Percentiles rank a stretch among this genome's conserved stretches.
These are phyloP conservation scores for Opisthograptis luteolata DNA, from an alignment of 2,888 invertebrate species.

Conservation along the genomic window DNA sequence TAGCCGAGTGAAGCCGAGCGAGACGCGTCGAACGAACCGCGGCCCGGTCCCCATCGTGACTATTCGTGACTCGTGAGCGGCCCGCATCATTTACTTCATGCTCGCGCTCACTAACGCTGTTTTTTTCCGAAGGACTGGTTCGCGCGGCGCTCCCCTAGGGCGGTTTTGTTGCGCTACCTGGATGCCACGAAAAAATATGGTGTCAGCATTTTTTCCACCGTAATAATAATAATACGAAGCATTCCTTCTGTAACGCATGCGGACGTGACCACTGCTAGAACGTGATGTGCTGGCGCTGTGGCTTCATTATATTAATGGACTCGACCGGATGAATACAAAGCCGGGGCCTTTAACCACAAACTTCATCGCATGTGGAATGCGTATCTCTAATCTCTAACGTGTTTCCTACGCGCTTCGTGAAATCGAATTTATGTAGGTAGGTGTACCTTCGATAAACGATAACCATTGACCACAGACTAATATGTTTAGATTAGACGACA, in stretches of 20 bases:
- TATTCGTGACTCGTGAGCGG: no score
- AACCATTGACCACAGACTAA: no score
- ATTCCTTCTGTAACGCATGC: conserved; percentile 80
- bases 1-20: conserved; percentile 64
- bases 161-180: conserved; percentile 78
- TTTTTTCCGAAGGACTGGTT: conserved; percentile 71
- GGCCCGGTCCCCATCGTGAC: conserved; percentile 74
- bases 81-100: conserved; percentile 82
- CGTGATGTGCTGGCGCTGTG: conserved; percentile 76
- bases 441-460: no score
- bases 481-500: no score
- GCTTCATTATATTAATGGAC: conserved; percentile 82
- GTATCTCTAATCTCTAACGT: conserved; percentile 37
- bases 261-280: conserved; percentile 72
- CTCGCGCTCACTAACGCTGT: conserved; percentile 68
- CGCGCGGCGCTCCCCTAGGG: conserved; percentile 54
- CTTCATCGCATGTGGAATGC: conserved; percentile 59
- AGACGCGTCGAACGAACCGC: conserved; percentile 45
- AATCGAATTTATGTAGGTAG: conserved; percentile 50
- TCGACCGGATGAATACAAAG: conserved; percentile 79
- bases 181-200: conserved; percentile 70
- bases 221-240: conserved; percentile 79
- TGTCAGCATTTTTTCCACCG: conserved; percentile 69
- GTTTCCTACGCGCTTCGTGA: conserved; percentile 59
- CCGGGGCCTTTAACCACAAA: conserved; percentile 65